A percentile compares a stretch with the other conserved stretches of the same genome.
Evolutionary conservation across 2,888 invertebrate species (phyloP).

Genomic region (Cinara cedri): DNA sequence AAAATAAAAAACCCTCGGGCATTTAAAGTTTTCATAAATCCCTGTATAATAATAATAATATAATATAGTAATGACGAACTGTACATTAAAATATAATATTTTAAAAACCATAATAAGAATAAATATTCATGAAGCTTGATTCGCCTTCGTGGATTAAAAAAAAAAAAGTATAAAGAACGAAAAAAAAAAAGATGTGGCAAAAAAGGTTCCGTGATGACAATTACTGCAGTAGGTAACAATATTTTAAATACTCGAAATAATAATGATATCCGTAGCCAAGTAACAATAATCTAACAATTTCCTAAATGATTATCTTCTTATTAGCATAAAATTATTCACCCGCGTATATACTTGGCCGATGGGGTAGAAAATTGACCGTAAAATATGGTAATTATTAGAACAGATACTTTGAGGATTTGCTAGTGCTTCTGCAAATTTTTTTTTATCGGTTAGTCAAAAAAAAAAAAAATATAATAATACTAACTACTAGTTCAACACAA

Average conservation of each 20-base stretch:
- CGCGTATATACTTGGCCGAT: too few species aligned
- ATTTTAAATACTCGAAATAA: constrained; percentile 29
- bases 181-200: constrained; percentile 2
- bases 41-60: neutral
- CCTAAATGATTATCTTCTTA: too few species aligned
- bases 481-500: too few species aligned
- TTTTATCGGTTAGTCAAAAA: too few species aligned
- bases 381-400: too few species aligned
- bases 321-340: too few species aligned
- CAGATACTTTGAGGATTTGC: too few species aligned
- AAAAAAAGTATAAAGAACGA: neutral
- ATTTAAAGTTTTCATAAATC: constrained; percentile 33
- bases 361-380: too few species aligned
- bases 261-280: neutral
- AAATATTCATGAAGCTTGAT: constrained; percentile 43
- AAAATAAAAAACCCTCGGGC: constrained; percentile 27
- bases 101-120: constrained; percentile 16
- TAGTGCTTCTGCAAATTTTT: too few species aligned
- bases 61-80: neutral
- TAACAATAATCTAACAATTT: neutral
- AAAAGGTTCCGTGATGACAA: neutral
- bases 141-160: neutral
- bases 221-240: neutral
- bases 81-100: constrained; percentile 29
- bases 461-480: too few species aligned